These are phyloP conservation scores for Eupithecia subumbrata DNA, from an alignment of 2,888 invertebrate genomes.

Conservation along the genomic window DNA sequence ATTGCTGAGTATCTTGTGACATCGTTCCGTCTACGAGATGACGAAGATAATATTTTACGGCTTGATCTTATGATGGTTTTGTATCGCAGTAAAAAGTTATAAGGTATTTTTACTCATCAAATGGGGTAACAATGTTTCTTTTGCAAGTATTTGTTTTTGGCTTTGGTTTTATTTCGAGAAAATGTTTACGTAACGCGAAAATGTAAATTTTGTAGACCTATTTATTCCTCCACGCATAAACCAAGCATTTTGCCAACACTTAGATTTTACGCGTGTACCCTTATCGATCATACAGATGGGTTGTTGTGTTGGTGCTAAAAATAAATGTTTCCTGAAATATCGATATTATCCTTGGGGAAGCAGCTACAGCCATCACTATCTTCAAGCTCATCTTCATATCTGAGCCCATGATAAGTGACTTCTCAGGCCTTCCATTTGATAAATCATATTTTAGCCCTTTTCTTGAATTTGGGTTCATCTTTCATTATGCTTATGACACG, in stretches of 20 bases:
- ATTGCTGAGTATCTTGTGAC: conserved; percentile 36
- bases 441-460: conserved; percentile 42
- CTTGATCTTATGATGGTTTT: conserved; percentile 21
- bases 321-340: conserved; percentile 34
- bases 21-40: conserved; percentile 27
- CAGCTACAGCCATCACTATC: conserved; percentile 31
- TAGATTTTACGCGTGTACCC: conserved; percentile 32
- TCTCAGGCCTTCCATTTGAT: conserved; percentile 46
- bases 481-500: conserved; percentile 39
- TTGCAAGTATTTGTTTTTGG: not conserved
- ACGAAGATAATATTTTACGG: conserved; percentile 24
- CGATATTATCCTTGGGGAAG: conserved; percentile 28
- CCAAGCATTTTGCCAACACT: conserved; percentile 32
- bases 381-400: conserved; percentile 46
- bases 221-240: conserved; percentile 28
- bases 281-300: conserved; percentile 33
- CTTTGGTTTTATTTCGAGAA: conserved; percentile 1
- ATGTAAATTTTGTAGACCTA: conserved; percentile 24
- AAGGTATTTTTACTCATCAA: conserved; percentile 15
- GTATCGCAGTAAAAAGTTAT: conserved; percentile 19
- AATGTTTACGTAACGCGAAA: conserved; percentile 15
- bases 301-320: conserved; percentile 30
- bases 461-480: conserved; percentile 32
- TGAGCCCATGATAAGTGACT: conserved; percentile 40
- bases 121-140: conserved; percentile 2